phyloP scores from a whole-genome alignment of 2,113 vertebrate species.

The Oryzias celebensis region DNA sequence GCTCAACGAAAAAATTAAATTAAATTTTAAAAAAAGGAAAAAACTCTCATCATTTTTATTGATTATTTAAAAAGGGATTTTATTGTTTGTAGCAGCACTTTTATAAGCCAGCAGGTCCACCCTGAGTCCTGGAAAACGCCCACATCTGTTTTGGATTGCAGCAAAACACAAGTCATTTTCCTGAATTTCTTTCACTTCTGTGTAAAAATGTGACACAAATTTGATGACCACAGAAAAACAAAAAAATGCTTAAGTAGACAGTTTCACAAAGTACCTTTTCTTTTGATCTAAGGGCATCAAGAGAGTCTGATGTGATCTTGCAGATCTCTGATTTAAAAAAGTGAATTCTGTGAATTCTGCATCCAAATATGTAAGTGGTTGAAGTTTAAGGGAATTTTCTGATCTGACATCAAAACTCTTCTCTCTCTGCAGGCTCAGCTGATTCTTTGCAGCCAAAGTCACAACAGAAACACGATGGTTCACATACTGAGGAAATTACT shows the following conservation, averaged over 20 bases:
- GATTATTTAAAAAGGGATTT: slow-evolving; percentile 44
- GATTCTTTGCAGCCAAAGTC: slow-evolving; percentile 10
- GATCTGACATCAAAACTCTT: slow-evolving; percentile 12
- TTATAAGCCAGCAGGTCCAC: slow-evolving; percentile 69
- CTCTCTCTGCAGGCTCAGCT: slow-evolving; percentile 15
- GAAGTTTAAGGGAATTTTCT: slow-evolving; percentile 22
- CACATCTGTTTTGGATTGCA: slow-evolving; percentile 59
- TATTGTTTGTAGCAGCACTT: slow-evolving; percentile 33
- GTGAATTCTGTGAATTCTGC: too few species aligned
- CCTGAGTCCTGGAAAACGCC: slow-evolving; percentile 59
- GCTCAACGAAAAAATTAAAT: too few species aligned
- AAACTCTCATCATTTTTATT: not conserved
- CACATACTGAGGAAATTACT: slow-evolving; percentile 12
- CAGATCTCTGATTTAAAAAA: too few species aligned
- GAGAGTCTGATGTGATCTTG: too few species aligned
- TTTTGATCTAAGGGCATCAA: too few species aligned
- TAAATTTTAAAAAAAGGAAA: too few species aligned
- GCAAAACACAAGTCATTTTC: slow-evolving; percentile 22
- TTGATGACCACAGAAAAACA: too few species aligned
- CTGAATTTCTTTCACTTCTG: too few species aligned
- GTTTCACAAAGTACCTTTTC: too few species aligned
- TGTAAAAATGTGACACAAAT: too few species aligned
- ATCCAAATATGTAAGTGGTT: slow-evolving; percentile 23
- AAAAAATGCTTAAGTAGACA: too few species aligned
- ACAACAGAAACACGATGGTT: not conserved